Evolutionary conservation across 2,113 vertebrate genomes (phyloP).

Genomic region (Prunella himalayana): DNA sequence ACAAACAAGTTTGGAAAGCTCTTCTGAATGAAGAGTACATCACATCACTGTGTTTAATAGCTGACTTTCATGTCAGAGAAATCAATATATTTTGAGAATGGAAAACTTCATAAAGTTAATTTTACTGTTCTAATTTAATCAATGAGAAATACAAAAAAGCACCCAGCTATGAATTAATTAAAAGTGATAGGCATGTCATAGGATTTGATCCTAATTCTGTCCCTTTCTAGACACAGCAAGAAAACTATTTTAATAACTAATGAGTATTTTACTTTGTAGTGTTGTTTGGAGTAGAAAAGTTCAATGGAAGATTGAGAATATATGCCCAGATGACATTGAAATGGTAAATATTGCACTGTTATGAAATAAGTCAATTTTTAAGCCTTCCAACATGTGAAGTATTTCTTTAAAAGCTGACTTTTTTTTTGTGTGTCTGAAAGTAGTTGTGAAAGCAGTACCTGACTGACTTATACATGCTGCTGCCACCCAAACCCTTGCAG

Average conservation of each 20-base stretch:
- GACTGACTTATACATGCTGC: background rate
- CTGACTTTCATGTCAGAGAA: background rate
- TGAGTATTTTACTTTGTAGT: background rate
- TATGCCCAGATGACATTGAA: background rate
- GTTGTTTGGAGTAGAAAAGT: background rate
- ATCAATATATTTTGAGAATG: background rate
- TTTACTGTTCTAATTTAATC: background rate
- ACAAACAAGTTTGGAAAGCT: background rate
- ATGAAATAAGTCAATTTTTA: background rate
- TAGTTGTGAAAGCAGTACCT: background rate
- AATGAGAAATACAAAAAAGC: background rate
- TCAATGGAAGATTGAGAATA: background rate
- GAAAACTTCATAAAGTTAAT: background rate
- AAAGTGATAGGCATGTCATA: background rate
- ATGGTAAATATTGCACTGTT: background rate
- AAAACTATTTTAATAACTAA: background rate
- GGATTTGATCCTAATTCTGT: background rate
- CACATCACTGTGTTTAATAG: background rate
- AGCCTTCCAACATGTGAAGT: background rate
- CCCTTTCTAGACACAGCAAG: background rate
- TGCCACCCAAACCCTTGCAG: background rate
- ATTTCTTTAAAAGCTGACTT: background rate
- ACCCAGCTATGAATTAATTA: background rate
- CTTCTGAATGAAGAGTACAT: background rate
- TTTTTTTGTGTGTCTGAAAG: background rate